Evolutionary conservation across 2,888 invertebrate species (phyloP), one percentile per base, ranked within the genome.

Genomic region (Lithophane semibrunnea): DNA sequence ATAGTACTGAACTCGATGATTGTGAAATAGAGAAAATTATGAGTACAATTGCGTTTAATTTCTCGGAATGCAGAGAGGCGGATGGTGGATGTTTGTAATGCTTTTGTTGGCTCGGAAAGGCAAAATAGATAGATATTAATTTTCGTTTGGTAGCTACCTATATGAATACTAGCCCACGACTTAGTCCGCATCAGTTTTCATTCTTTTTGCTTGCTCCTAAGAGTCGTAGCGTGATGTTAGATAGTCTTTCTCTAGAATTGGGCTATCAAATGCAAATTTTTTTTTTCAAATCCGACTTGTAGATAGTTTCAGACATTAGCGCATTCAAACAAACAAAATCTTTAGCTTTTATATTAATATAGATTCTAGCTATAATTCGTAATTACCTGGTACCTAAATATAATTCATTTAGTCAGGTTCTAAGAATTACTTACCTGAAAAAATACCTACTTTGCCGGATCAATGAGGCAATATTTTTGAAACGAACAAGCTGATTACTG

Each of bases 1-100:
- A 64, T 67, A 42, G 44, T 47, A 49, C 58, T 70, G 21, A 69
- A 37, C 47, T 10, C 18, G 7, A 24, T 54, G 29, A 47, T 64
- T 58, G 37, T 10, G 64, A 44, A 63, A 24, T 29, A 8, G 63
- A 60, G 83, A 49, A 77, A 65, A 37, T 69, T 66, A 29, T 64
- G n/a, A 64, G 58, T 58, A 9, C 21, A 42, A 69, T 76, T 69
- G 21, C 58, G 44, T 37, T 49, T 64, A 37, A 64, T 58, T 58
- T 56, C 24, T 16, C 10, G 61, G 3, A 49, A 64, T 82, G 56
- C 49, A 52, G 18, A 10, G 37, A 58, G 16, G 42, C 7, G n/a
- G 18, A 52, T 52, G 52, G 9, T 21, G n/a, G n/a, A n/a, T n/a
- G n/a, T 56, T 56, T 44, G 29, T 47, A 47, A 63, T 37, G 24